Conservation (phyloP, 2,797 vertebrate species). For the Coracias cyanogaster region DNA sequence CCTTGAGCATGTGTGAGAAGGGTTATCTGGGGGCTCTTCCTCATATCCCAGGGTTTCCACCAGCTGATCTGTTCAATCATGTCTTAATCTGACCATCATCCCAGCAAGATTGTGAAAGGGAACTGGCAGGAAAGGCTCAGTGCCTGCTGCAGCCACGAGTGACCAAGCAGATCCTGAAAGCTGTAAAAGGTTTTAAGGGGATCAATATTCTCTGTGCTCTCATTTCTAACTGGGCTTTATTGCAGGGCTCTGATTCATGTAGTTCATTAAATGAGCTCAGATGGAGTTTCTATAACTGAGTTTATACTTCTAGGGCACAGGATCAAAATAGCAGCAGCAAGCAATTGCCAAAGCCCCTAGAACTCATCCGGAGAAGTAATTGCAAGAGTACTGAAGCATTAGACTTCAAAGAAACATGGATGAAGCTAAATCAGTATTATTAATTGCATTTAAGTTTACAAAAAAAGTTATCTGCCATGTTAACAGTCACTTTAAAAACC, state of each 20-base stretch:
- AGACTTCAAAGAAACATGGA: not conserved
- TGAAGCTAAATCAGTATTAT: conserved; percentile 16
- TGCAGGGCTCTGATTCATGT: conserved; percentile 58
- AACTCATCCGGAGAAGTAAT: conserved; percentile 37
- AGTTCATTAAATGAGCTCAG: conserved; percentile 61
- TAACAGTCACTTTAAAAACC: not conserved
- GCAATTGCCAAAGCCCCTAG: not conserved
- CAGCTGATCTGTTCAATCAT: not conserved
- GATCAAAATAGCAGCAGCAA: conserved; percentile 50
- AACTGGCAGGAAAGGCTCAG: not conserved
- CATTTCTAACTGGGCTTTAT: conserved; percentile 60
- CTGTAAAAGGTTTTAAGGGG: conserved; percentile 1
- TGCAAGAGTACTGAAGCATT: conserved; percentile 12
- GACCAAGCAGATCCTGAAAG: not conserved
- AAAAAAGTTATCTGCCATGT: not conserved
- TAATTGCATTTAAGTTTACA: conserved; percentile 35
- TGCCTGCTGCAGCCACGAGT: not conserved
- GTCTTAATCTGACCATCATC: not conserved
- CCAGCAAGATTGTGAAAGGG: not conserved
- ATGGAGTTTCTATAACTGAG: conserved; percentile 38
- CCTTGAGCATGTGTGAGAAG: not conserved
- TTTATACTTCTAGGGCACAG: conserved; percentile 34
- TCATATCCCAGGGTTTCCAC: not conserved
- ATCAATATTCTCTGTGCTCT: conserved; percentile 56
- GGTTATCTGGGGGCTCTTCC: not conserved